phyloP scores from a whole-genome alignment of 2,888 invertebrate species.

The Tenthredo notha region DNA sequence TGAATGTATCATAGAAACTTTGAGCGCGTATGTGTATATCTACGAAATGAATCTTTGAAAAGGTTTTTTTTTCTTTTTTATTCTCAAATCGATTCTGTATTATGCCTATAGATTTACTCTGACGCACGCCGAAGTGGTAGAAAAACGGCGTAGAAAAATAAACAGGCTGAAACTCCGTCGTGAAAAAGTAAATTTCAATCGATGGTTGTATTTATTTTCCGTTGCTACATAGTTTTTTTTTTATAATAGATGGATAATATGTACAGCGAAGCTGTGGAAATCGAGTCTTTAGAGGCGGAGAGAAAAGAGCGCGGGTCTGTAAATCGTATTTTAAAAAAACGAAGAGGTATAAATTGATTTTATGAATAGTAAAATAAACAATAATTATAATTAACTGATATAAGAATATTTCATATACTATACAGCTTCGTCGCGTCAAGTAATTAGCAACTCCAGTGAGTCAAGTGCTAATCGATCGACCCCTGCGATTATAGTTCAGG shows the following conservation, averaged over 20 bases:
- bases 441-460: constrained; percentile 26
- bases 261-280: neutral
- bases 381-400: neutral
- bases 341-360: constrained; percentile 49
- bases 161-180: constrained; percentile 27
- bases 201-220: neutral
- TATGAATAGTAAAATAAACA: constrained; percentile 45
- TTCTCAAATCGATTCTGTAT: neutral
- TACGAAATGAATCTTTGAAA: neutral
- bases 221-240: neutral
- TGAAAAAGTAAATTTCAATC: constrained; percentile 27
- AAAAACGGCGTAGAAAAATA: constrained; percentile 31
- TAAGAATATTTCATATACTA: neutral
- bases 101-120: neutral
- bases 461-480: constrained; percentile 40
- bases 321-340: constrained; percentile 32
- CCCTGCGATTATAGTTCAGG: constrained; percentile 18
- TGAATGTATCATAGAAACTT: constrained; percentile 61
- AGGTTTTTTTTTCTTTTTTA: too few relatives aligned
- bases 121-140: constrained; percentile 22
- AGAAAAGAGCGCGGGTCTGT: constrained; percentile 4
- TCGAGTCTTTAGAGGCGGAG: neutral
- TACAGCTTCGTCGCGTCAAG: constrained; percentile 18
- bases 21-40: constrained; percentile 58
- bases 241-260: constrained; percentile 28